These are phyloP conservation scores for Tholera decimalis DNA, from an alignment of 2,888 invertebrate species.

Conservation along the genomic window DNA sequence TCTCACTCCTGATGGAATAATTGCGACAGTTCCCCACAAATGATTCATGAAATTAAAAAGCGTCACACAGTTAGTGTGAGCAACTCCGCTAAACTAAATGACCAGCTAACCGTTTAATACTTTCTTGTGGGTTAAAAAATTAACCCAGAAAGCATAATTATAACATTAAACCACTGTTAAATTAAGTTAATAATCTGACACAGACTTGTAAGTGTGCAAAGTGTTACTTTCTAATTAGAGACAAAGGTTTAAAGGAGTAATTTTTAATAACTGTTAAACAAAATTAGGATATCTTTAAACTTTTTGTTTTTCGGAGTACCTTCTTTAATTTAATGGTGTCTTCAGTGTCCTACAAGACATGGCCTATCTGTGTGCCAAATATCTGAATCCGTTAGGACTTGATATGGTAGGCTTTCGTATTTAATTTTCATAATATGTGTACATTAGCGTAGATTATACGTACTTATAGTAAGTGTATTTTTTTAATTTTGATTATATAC, in stretches of 20 bases:
- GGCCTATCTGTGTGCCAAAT: too few species aligned
- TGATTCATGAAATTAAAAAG: conserved; percentile 49
- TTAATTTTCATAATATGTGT: too few species aligned
- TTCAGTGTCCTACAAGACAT: too few species aligned
- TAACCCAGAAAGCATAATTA: conserved; percentile 48
- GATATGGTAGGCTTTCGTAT: too few species aligned
- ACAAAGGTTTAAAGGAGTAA: neutral
- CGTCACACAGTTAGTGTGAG: conserved; percentile 53
- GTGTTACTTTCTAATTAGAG: conserved; percentile 34
- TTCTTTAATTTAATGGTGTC: too few species aligned
- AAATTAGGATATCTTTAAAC: neutral
- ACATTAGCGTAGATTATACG: too few species aligned
- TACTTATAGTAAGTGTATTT: too few species aligned
- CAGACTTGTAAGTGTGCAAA: conserved; percentile 3
- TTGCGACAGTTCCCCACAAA: conserved; percentile 1
- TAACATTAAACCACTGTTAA: conserved; percentile 27
- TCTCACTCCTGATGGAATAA: neutral
- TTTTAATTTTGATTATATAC: too few species aligned
- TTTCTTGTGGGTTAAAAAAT: conserved; percentile 36
- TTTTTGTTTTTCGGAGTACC: neutral
- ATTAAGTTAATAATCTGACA: conserved; percentile 23
- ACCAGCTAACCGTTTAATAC: conserved; percentile 55
- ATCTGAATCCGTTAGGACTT: too few species aligned
- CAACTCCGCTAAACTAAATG: conserved; percentile 68
- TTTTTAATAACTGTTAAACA: conserved; percentile 21